Evolutionary conservation across 2,113 vertebrate genomes (phyloP).

Genomic region (Pteronura brasiliensis): DNA sequence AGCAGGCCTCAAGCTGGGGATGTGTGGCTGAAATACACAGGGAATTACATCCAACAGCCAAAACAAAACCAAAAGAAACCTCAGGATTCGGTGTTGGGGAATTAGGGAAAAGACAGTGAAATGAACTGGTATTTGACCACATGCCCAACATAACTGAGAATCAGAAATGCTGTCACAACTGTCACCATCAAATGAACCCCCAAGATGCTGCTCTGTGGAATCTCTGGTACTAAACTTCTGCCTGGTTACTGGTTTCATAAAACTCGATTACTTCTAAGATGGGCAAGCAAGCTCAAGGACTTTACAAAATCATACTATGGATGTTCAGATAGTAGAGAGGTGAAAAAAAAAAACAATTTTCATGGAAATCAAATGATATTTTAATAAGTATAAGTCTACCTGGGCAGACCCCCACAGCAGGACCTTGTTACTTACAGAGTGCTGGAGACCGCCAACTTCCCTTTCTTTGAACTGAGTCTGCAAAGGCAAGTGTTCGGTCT

Average conservation of each 20-base stretch:
- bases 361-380: not conserved
- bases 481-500: constrained; percentile 79
- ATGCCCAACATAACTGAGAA: not conserved
- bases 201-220: not conserved
- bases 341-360: not conserved
- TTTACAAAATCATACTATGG: not conserved
- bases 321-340: not conserved
- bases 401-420: not conserved
- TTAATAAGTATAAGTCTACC: not conserved
- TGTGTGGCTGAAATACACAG: not conserved
- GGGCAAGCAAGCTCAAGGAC: not conserved
- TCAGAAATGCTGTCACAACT: constrained; percentile 17
- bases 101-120: not conserved
- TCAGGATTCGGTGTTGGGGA: not conserved
- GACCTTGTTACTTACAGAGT: constrained; percentile 74
- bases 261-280: constrained; percentile 12
- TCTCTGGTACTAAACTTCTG: not conserved
- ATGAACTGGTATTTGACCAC: not conserved
- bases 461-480: constrained; percentile 76
- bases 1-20: not conserved
- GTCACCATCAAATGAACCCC: not conserved
- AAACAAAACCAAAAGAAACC: constrained; percentile 10
- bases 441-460: constrained; percentile 65
- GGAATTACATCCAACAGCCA: not conserved
- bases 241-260: not conserved